Percentiles rank a stretch among this genome's conserved stretches.
These are phyloP conservation scores for Stegastes partitus DNA, from an alignment of 2,113 vertebrate species.

Conservation along the genomic window DNA sequence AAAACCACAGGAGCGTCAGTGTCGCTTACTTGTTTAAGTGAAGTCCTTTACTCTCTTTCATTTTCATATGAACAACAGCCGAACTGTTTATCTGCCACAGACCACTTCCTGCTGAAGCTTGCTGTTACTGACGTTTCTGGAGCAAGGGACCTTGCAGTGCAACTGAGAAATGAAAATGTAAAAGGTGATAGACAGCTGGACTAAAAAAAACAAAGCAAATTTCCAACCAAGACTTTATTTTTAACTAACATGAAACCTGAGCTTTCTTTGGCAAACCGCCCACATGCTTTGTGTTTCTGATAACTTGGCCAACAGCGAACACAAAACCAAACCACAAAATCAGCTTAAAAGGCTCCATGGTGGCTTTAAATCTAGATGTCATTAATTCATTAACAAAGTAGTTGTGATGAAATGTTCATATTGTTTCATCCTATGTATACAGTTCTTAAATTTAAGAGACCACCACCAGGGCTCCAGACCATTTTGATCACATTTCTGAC, in stretches of 20 bases:
- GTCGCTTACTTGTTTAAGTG: neutral
- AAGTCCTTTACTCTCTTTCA: neutral
- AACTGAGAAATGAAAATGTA: neutral
- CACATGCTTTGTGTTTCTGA: neutral
- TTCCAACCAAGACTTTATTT: neutral
- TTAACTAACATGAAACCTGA: neutral
- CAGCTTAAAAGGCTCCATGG: neutral
- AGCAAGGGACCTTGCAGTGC: neutral
- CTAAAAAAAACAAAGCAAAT: neutral
- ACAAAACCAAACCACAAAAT: neutral
- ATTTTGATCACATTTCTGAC: too few species aligned
- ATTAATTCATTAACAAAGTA: neutral
- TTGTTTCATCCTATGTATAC: too few species aligned
- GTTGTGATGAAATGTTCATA: too few species aligned
- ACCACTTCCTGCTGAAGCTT: constrained; percentile 57
- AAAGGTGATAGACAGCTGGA: neutral
- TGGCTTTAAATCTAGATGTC: neutral
- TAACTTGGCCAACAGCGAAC: neutral
- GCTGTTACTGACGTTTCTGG: neutral
- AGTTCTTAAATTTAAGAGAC: too few species aligned
- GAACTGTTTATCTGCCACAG: neutral
- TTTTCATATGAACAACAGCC: too few species aligned
- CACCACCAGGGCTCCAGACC: too few species aligned
- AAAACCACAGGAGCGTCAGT: constrained; percentile 66
- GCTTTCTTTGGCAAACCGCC: neutral